Evolutionary conservation across 2,888 invertebrate species (phyloP), one percentile per base, ranked within the genome.

Genomic region (Eupeodes latifasciatus): DNA sequence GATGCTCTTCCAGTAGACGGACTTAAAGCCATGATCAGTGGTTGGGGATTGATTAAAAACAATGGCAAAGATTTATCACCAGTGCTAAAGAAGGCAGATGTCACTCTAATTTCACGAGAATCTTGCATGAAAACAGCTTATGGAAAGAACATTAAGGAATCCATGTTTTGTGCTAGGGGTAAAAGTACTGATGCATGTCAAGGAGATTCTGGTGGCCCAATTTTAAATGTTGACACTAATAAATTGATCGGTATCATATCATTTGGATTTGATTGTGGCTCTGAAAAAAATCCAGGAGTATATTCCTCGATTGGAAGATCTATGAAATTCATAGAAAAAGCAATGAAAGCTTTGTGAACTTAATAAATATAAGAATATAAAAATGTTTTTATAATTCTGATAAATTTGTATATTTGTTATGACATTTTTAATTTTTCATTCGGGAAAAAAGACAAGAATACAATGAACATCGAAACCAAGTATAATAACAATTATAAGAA

Each of bases 161-260:
- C n/a, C 11, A 72, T 72, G 72, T 59, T 72, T 14, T 72, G 72
- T n/a, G 57, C 59, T 14, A n/a, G 2, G n/a, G 71, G 44, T 9
- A 10, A 72, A 1, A 59, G 27, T 10, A 34, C 47, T 27, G 72
- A 72, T 40, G 72, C 72, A 47, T 72, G 72, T 5, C 57, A 72
- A 72, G 72, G 72, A n/a, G 72, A 72, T 4, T 72, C 72, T 11
- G 72, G 72, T n/a, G 72, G 72, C 44, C 72, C 72, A 0, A 27
- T 72, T 0, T 9, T 72, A 9, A 9, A 6, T 44, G 0, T 0
- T 0, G 1, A 5, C 0, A 5, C 19, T 1, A 5, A 1, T 1
- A 0, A 40, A 5, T 27, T 14, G 1, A 34, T 47, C 0, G 72
- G 72, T 47, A 10, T 72, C 2, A 14, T 11, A 9, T 72, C 72